Evolutionary conservation across 2,888 invertebrate genomes (phyloP).

Genomic region (Anagyrus pseudococci): DNA sequence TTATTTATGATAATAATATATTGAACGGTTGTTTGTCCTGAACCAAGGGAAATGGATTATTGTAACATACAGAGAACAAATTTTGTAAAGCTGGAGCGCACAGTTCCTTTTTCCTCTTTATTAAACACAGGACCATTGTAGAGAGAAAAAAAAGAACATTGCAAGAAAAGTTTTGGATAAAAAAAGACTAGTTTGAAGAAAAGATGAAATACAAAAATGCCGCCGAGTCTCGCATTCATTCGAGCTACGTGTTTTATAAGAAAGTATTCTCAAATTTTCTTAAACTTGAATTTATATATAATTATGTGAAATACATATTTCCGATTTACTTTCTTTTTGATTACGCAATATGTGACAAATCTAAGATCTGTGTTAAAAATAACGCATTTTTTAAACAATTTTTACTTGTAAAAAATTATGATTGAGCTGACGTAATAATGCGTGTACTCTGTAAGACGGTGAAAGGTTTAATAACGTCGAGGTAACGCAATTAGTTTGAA

Average conservation of each 20-base stretch:
- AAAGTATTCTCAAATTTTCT: too few species aligned
- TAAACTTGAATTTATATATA: slow-evolving; percentile 16
- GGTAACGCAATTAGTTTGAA: slow-evolving; percentile 10
- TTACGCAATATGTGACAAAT: too few species aligned
- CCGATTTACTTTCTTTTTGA: too few species aligned
- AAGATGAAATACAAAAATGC: slow-evolving; percentile 11
- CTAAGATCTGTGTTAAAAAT: too few species aligned
- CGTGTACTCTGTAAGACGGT: slow-evolving; percentile 11
- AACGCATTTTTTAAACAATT: too few species aligned
- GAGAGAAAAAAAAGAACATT: slow-evolving; percentile 33
- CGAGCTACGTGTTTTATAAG: too few species aligned
- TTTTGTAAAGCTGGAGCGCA: slow-evolving; percentile 58
- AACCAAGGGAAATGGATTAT: slow-evolving; percentile 54
- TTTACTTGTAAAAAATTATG: slow-evolving; percentile 3
- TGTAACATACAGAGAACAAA: slow-evolving; percentile 56
- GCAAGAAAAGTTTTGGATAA: slow-evolving; percentile 11
- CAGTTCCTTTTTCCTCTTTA: slow-evolving; percentile 51
- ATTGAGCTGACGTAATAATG: slow-evolving; percentile 9
- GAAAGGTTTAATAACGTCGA: slow-evolving; percentile 2
- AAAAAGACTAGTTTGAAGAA: slow-evolving; percentile 17
- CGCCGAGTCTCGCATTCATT: slow-evolving; percentile 28
- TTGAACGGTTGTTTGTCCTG: slow-evolving; percentile 58
- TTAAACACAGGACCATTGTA: slow-evolving; percentile 33
- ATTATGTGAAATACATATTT: too few species aligned
- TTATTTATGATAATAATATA: slow-evolving; percentile 63